Evolutionary conservation across 1,140 invertebrate genomes (phyloP), one percentile per base, ranked within the genome.

Genomic region (Stratiolaelaps scimitus): DNA sequence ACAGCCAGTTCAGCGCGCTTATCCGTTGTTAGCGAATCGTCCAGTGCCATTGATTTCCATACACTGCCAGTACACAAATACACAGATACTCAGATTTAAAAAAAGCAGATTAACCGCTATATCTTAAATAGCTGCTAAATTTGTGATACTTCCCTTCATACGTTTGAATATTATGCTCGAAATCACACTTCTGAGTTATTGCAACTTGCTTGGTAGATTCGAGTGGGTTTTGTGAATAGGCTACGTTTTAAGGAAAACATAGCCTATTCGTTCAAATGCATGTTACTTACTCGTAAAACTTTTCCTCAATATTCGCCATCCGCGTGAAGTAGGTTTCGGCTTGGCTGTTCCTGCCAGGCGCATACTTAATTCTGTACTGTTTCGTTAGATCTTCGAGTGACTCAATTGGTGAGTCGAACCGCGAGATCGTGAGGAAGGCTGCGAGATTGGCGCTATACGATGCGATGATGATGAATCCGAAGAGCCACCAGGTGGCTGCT

Each of bases 401-500:
- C 72, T 93, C 91, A 46, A 97, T 87, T 0, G 89, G 88, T 0
- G 88, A 88, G 68, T 95, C 92, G 71, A 94, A 78, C 43, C 90
- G 81, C 0, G 91, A 93, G 0, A 96, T 91, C 0, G 92, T 94
- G 48, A 94, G 78, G 72, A 92, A 92, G 7, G 92, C 92, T 29
- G 93, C 92, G 71, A 96, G 80, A 77, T 96, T 97, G 7, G 93
- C 93, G 0, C 92, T 96, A 75, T 97, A 97, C 0, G 91, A 94
- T n/a, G 92, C 92, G 72, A 96, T 95, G 53, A 97, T 92, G 72
- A 96, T 94, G 75, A 96, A 96, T 2, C 91, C 91, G 76, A 96
- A 96, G 2, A 96, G 76, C 93, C 93, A 97, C 92, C 92, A 96
- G 0, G 91, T 94, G 1, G 91, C 92, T 0, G 91, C 92, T 0